Base-by-base conservation (phyloP, 2,888 invertebrate species). In the Serripes groenlandicus region DNA sequence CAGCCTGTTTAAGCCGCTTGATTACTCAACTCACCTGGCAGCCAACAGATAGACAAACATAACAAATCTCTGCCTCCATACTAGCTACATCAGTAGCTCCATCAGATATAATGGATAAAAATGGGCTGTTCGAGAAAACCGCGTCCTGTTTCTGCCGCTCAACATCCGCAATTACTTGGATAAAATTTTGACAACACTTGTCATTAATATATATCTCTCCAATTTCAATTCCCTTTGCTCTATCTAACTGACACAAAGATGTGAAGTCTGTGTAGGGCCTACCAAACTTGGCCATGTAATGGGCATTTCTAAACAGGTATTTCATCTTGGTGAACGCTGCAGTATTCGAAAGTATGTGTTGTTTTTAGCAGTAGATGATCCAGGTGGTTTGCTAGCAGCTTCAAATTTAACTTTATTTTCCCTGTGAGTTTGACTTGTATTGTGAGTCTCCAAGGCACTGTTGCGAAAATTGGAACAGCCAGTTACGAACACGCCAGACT, bases 231-330 rank as follows among this genome's bases (percentile, higher is more conserved):
- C 42, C 28, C 49, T 73, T 73, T 21, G 74, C 28, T 37, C 49
- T 74, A 30, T 74, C 74, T n/a, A 74, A 37, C 28, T 75, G 28
- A 75, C 64, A 71, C 9, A 71, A 7, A 32, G 32, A 28, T 5
- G n/a, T 34, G 56, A 49, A 71, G 26, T 71, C 71, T 15, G 71
- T 71, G 34, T 71, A 71, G 3, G 71, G 71, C 32, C 35, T 7
- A 32, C 52, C 49, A 26, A 56, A 34, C 34, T 71, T 71, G 3
- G 71, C 71, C 3, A 71, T 37, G 32, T 71, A 71, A 26, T 71
- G 69, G 52, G 69, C 69, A 69, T 69, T 69, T 42, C 69, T 69
- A 26, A 69, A 42, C n/a, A 69, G n/a, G n/a, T n/a, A n/a, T n/a
- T n/a, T n/a, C n/a, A n/a, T n/a, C n/a, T n/a, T n/a, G n/a, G n/a